These are phyloP conservation scores for Patella caerulea DNA, from an alignment of 2,888 invertebrate genomes.

Conservation along the genomic window DNA sequence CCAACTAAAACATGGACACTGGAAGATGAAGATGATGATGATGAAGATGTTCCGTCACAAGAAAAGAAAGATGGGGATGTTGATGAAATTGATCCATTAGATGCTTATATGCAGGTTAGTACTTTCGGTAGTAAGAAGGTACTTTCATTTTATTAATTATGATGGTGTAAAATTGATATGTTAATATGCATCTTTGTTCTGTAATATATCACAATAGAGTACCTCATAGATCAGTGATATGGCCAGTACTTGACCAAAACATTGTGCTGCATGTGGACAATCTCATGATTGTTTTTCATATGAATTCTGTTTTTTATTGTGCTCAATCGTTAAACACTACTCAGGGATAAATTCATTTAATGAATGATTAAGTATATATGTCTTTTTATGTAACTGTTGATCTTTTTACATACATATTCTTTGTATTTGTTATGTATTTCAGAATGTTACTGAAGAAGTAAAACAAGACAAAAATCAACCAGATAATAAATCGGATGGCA, in stretches of 20 bases:
- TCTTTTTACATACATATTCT: neutral
- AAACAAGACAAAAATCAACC: constrained; percentile 37
- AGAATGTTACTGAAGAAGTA: constrained; percentile 61
- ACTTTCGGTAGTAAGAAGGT: neutral
- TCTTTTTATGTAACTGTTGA: neutral
- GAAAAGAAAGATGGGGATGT: constrained; percentile 57
- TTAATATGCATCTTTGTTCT: no score
- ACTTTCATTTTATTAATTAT: neutral
- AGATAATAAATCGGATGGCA: constrained; percentile 19
- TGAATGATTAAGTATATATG: neutral
- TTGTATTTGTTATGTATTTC: constrained; percentile 26
- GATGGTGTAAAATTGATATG: no score
- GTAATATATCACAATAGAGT: no score
- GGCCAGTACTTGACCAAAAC: no score
- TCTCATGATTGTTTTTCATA: no score
- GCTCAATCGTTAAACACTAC: no score
- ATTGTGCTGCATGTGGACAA: no score
- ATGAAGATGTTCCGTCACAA: constrained; percentile 74
- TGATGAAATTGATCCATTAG: constrained; percentile 83
- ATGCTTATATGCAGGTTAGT: constrained; percentile 92
- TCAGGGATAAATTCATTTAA: no score
- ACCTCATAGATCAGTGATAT: no score
- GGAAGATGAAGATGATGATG: constrained; percentile 94
- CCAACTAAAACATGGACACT: constrained; percentile 89
- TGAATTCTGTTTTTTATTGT: no score